A percentile compares a stretch with the other conserved stretches of the same genome.
Conservation (phyloP, 35 echinoderm and acorn worm genomes). For the Patiria miniata region DNA sequence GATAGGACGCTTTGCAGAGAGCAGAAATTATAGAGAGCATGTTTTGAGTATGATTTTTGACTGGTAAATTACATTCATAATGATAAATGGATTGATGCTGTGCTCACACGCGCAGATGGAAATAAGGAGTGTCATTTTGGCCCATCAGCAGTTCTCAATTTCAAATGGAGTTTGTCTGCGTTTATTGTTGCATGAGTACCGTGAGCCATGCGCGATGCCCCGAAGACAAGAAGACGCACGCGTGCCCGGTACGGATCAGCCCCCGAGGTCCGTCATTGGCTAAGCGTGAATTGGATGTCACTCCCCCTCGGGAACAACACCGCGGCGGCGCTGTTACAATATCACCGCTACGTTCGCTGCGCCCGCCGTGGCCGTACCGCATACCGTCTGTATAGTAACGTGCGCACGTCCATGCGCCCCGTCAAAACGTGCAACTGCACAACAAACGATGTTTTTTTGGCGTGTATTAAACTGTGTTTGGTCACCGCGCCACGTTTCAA, state of each 20-base stretch:
- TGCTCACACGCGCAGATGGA: too few relatives aligned
- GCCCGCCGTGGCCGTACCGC: background rate
- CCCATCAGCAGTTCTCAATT: too few relatives aligned
- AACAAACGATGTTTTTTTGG: background rate
- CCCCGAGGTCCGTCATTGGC: background rate
- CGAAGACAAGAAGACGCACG: background rate
- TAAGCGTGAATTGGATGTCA: background rate
- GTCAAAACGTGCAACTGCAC: background rate
- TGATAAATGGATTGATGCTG: too few relatives aligned
- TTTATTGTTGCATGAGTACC: too few relatives aligned
- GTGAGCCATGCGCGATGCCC: background rate
- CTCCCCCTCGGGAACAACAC: background rate
- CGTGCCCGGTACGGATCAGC: background rate
- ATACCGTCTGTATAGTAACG: background rate
- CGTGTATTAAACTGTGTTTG: background rate
- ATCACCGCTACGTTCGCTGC: background rate
- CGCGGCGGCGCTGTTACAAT: constrained; percentile 7
- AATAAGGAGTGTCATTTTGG: too few relatives aligned
- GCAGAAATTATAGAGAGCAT: too few relatives aligned
- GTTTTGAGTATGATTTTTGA: too few relatives aligned
- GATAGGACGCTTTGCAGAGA: too few relatives aligned
- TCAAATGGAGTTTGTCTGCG: too few relatives aligned
- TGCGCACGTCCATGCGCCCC: background rate
- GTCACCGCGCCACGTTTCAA: constrained; percentile 24
- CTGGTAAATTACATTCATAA: too few relatives aligned